phyloP scores from a whole-genome alignment of 2,797 vertebrate species.

The Vireo griseus region DNA sequence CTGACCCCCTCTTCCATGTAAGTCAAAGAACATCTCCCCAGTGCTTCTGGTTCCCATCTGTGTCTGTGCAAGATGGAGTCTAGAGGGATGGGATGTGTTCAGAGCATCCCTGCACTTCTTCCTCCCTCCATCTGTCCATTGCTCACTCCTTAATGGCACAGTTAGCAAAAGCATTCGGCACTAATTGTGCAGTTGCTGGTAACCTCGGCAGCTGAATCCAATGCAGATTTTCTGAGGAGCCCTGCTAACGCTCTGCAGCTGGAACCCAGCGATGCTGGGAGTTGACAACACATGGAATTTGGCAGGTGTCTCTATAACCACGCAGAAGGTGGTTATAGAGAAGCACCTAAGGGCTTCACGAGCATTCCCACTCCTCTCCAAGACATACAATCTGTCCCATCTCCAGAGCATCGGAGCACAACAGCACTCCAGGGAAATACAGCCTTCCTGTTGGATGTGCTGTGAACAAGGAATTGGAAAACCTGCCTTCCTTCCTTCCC shows the following conservation, averaged over 20 bases:
- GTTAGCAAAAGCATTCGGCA: slow-evolving; percentile 9
- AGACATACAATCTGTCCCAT: neutral
- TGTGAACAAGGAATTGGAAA: neutral
- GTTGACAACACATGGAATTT: neutral
- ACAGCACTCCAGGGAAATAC: neutral
- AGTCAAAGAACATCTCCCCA: neutral
- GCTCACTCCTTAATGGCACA: slow-evolving; percentile 29
- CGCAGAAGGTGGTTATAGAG: too few species aligned
- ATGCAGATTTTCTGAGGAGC: slow-evolving; percentile 4
- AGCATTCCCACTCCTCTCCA: neutral
- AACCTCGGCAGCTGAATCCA: slow-evolving; percentile 9
- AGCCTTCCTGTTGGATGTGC: neutral
- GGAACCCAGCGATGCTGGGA: neutral
- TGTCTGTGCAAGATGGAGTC: neutral
- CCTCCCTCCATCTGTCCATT: slow-evolving; percentile 16
- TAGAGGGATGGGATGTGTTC: neutral
- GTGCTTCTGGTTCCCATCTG: neutral
- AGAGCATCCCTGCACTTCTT: neutral
- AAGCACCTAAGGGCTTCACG: neutral
- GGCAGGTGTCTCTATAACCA: neutral
- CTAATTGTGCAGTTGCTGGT: slow-evolving; percentile 34
- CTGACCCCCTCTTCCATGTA: neutral
- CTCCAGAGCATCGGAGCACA: neutral
- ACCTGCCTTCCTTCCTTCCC: neutral
- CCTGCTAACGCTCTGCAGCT: neutral